phyloP scores from a whole-genome alignment of 1,140 invertebrate species.

The Dendroctonus valens region DNA sequence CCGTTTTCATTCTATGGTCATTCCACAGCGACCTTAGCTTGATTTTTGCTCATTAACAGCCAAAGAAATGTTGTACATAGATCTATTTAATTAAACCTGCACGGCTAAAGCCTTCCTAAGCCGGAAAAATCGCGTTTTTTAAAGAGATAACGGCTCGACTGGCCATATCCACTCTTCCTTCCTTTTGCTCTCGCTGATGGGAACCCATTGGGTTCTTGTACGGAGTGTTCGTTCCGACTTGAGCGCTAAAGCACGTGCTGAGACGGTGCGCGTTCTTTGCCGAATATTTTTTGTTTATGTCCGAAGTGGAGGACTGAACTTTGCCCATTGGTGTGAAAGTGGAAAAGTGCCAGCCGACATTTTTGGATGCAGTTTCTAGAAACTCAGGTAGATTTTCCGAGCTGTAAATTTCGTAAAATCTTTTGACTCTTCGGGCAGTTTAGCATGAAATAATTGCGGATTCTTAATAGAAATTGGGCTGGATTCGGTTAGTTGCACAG shows the following conservation, averaged over 20 bases:
- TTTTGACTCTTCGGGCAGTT: too few species aligned
- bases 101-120: not conserved
- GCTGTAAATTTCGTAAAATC: not conserved
- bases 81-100: not conserved
- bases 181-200: slow-evolving; percentile 18
- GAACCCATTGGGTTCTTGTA: slow-evolving; percentile 7
- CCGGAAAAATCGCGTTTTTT: slow-evolving; percentile 1
- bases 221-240: slow-evolving; percentile 8
- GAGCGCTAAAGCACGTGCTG: not conserved
- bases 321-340: not conserved
- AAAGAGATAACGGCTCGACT: slow-evolving; percentile 15
- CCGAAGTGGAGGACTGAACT: not conserved
- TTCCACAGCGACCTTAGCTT: not conserved
- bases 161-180: slow-evolving; percentile 24
- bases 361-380: not conserved
- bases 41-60: too few species aligned
- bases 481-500: too few species aligned
- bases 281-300: not conserved
- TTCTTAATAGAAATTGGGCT: too few species aligned
- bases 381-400: not conserved
- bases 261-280: slow-evolving; percentile 2
- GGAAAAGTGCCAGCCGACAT: not conserved
- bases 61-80: not conserved
- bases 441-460: too few species aligned
- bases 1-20: not conserved